Percentiles rank a stretch among this genome's conserved stretches.
Evolutionary conservation across 2,797 vertebrate genomes (phyloP).

Genomic region (Octomys mimax): DNA sequence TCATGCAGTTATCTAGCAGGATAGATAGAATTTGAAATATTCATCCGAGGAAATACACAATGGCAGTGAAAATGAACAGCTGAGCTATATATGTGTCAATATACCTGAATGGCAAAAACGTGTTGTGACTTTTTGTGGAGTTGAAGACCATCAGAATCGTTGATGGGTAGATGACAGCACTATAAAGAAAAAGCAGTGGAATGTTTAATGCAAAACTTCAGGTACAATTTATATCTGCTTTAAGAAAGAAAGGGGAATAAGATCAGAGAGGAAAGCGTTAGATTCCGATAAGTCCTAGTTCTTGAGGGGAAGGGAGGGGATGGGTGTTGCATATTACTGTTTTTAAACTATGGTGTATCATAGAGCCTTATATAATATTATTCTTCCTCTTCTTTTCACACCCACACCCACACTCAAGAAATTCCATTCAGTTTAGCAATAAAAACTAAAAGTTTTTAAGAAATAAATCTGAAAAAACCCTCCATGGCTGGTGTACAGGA

Average conservation of each 20-base stretch:
- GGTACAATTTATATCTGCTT: background rate
- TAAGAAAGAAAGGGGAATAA: background rate
- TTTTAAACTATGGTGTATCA: slow-evolving; percentile 60
- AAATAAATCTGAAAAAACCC: slow-evolving; percentile 18
- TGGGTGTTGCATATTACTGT: slow-evolving; percentile 23
- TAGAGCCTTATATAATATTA: slow-evolving; percentile 43
- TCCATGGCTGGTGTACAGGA: background rate
- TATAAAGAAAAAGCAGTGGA: background rate
- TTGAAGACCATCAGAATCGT: background rate
- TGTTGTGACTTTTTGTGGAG: background rate
- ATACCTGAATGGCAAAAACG: background rate
- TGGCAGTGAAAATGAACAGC: background rate
- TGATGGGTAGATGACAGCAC: background rate
- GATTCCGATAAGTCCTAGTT: slow-evolving; percentile 11
- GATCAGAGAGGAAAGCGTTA: background rate
- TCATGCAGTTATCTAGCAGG: background rate
- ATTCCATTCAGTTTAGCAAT: slow-evolving; percentile 47
- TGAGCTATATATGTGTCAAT: background rate
- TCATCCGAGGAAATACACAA: background rate
- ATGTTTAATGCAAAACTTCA: background rate
- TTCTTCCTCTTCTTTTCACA: slow-evolving; percentile 65
- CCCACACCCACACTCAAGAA: slow-evolving; percentile 55
- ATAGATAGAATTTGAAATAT: background rate
- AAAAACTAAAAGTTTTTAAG: slow-evolving; percentile 52
- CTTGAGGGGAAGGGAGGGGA: slow-evolving; percentile 27